These are phyloP conservation scores for Aporrectodea caliginosa DNA, from an alignment of 1,140 invertebrate genomes.

Conservation along the genomic window DNA sequence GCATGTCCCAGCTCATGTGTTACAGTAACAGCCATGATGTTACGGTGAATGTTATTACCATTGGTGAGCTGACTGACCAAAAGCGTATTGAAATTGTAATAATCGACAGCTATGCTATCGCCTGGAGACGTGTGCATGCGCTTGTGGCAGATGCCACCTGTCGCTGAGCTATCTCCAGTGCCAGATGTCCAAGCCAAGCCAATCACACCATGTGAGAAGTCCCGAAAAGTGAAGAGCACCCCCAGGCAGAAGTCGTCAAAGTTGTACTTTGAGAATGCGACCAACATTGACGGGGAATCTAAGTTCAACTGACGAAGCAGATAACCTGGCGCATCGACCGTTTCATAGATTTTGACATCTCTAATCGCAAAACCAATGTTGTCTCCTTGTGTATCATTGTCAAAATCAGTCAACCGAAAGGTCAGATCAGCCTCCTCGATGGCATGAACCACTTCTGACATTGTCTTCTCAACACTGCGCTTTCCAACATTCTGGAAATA, in stretches of 20 bases:
- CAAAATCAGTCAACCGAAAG: background rate
- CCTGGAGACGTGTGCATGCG: background rate
- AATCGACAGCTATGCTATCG: no score
- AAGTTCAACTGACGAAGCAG: background rate
- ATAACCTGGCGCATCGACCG: background rate
- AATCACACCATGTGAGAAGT: background rate
- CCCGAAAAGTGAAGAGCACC: background rate
- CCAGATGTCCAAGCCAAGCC: background rate
- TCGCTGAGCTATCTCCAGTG: background rate
- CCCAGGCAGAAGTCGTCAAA: background rate
- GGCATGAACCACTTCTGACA: background rate
- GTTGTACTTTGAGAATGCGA: background rate
- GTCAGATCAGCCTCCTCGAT: background rate
- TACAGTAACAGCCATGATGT: background rate
- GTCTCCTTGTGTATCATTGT: background rate
- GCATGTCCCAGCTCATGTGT: background rate
- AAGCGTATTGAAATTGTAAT: background rate
- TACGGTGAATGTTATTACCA: background rate
- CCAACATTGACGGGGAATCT: background rate
- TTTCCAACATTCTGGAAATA: background rate
- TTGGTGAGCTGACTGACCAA: background rate
- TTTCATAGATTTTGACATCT: background rate
- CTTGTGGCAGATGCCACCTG: slow-evolving; percentile 4
- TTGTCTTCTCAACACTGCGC: background rate
- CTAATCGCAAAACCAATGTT: background rate